Percentiles rank a stretch among this genome's conserved stretches.
Conservation (phyloP, 2,113 vertebrate species). For the Clarias macrocephalus region DNA sequence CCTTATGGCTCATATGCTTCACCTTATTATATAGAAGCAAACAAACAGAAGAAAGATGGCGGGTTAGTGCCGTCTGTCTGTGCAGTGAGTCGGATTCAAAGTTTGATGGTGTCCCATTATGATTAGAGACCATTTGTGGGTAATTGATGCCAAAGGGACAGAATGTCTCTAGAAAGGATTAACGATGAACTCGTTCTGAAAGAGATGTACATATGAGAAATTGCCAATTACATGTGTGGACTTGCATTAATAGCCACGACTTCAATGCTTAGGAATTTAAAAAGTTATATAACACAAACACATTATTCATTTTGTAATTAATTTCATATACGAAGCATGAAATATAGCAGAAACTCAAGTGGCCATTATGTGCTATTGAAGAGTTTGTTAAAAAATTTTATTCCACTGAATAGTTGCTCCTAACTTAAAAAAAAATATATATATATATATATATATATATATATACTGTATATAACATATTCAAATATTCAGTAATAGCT, state of each 20-base stretch:
- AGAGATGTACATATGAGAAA: background rate
- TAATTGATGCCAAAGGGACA: background rate
- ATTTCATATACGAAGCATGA: background rate
- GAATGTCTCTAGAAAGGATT: background rate
- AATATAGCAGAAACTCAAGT: background rate
- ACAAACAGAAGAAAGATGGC: constrained; percentile 24
- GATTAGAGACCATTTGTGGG: background rate
- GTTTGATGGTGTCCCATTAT: background rate
- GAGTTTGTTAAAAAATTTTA: background rate
- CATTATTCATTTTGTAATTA: background rate
- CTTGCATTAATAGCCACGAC: background rate
- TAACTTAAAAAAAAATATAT: too few species aligned
- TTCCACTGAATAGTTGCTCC: background rate
- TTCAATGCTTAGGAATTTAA: background rate
- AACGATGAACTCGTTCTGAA: background rate
- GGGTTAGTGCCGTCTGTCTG: background rate
- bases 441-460: too few species aligned
- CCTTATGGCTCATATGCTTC: constrained; percentile 43
- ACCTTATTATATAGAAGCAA: constrained; percentile 34
- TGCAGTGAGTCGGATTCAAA: background rate
- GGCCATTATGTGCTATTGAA: background rate
- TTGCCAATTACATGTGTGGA: background rate
- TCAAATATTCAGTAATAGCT: background rate
- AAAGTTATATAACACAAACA: background rate
- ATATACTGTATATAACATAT: too few species aligned